phyloP scores from a whole-genome alignment of 2,797 vertebrate genomes.

The Xenops minutus region DNA sequence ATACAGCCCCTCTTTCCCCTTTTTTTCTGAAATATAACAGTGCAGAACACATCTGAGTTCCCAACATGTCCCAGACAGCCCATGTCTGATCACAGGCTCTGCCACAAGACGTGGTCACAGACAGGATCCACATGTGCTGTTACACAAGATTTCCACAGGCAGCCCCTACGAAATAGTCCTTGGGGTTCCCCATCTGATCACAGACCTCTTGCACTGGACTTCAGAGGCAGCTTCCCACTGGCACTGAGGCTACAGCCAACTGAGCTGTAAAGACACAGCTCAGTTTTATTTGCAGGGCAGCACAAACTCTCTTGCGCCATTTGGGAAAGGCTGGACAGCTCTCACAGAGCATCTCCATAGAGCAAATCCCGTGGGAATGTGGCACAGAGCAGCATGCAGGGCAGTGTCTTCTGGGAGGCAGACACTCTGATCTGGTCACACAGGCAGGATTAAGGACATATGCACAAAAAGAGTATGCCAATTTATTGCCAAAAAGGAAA shows the following conservation, averaged over 20 bases:
- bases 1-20: rapidly evolving
- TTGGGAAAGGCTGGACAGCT: neutral
- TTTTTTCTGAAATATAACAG: neutral
- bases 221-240: neutral
- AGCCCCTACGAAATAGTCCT: neutral
- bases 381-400: neutral
- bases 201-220: neutral
- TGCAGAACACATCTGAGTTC: neutral
- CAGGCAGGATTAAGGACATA: neutral
- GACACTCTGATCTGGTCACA: neutral
- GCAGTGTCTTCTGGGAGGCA: neutral
- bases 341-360: neutral
- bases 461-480: neutral
- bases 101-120: neutral
- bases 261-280: neutral
- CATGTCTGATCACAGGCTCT: neutral
- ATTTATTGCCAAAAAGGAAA: neutral
- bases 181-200: neutral
- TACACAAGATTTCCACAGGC: neutral
- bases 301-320: neutral
- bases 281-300: neutral
- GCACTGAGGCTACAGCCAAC: neutral
- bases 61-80: neutral
- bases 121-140: neutral
- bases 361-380: neutral